Conservation (phyloP, 1,140 invertebrate genomes). For the Pinna nobilis region DNA sequence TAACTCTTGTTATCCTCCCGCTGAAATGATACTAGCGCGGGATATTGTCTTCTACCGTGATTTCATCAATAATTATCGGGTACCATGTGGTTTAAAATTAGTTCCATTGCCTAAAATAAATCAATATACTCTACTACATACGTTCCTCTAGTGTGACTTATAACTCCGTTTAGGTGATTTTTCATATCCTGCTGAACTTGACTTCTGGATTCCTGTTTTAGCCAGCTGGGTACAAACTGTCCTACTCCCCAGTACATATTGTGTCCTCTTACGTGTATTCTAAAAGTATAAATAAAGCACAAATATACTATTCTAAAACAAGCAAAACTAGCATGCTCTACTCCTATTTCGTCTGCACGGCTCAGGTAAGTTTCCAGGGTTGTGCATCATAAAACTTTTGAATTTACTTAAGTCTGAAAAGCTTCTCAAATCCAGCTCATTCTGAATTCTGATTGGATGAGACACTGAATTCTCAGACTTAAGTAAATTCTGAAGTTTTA, state of each 20-base stretch:
- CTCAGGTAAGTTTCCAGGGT: background rate
- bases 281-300: constrained; percentile 17
- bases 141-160: constrained; percentile 52
- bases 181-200: constrained; percentile 44
- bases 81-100: constrained; percentile 9
- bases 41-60: too few relatives aligned
- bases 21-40: too few relatives aligned
- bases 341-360: background rate
- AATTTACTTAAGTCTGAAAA: too few relatives aligned
- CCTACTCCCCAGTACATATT: constrained; percentile 59
- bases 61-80: too few relatives aligned
- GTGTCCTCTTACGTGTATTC: constrained; percentile 61
- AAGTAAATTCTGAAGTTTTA: too few relatives aligned
- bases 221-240: constrained; percentile 43
- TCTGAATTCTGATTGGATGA: too few relatives aligned
- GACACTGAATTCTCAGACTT: too few relatives aligned
- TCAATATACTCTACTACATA: constrained; percentile 36
- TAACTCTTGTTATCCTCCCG: too few relatives aligned
- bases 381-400: too few relatives aligned
- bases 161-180: constrained; percentile 48
- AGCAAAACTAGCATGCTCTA: background rate
- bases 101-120: too few relatives aligned
- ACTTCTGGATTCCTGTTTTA: constrained; percentile 38
- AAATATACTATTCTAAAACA: background rate
- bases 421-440: too few relatives aligned